Evolutionary conservation across 2,888 invertebrate genomes (phyloP).

Genomic region (Acanthosepion pharaonis): DNA sequence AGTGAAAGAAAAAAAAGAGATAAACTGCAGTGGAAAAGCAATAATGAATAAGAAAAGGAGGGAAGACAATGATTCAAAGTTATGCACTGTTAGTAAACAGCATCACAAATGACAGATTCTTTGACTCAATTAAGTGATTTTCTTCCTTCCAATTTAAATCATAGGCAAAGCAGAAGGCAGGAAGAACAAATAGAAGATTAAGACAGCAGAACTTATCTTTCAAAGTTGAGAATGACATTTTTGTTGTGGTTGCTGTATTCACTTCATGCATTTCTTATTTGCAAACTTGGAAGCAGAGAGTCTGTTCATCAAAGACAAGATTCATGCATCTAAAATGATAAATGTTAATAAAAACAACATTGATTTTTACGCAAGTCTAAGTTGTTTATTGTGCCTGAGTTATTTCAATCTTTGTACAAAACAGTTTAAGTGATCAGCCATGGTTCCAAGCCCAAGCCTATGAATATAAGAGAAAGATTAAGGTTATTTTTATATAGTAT

Average conservation of each 20-base stretch:
- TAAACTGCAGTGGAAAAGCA: background rate
- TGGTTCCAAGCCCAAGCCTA: no score
- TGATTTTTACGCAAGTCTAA: background rate
- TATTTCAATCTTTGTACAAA: background rate
- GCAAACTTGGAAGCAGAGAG: background rate
- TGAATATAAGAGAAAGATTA: background rate
- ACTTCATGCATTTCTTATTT: background rate
- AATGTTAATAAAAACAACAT: background rate
- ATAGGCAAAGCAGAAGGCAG: background rate
- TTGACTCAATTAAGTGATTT: constrained; percentile 1
- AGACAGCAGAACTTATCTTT: background rate
- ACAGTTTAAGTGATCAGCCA: background rate
- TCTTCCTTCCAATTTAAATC: background rate
- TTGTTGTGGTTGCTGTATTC: background rate
- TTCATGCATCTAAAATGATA: background rate
- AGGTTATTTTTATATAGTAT: no score
- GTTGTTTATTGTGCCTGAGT: background rate
- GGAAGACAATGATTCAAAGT: background rate
- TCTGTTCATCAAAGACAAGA: background rate
- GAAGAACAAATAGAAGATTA: background rate
- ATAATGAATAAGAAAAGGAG: background rate
- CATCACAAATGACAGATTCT: constrained; percentile 18
- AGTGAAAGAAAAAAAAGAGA: background rate
- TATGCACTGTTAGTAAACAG: background rate
- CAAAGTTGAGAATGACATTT: background rate